Base-by-base conservation (phyloP, 2,888 invertebrate species). In the Phorcus lineatus region DNA sequence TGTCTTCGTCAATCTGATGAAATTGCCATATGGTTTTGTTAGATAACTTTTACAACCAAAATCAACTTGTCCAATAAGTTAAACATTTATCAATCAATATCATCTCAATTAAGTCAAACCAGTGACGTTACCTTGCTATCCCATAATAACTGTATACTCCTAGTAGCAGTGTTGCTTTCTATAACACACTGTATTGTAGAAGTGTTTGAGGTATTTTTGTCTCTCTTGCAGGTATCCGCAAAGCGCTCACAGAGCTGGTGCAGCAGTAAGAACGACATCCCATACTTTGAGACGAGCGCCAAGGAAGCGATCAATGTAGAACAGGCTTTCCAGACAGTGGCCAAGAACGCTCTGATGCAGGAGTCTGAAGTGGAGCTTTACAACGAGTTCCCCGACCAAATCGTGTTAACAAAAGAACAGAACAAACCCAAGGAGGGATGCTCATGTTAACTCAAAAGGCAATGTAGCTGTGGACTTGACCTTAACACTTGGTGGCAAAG, bases 291-390 rank as follows among this genome's bases (percentile, higher is more conserved):
- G 95, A 99, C 99, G 78, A 98, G 98, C 93, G 99, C 99, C 89
- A 99, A 99, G 94, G 99, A 99, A 93, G 99, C 98, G 82, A 96
- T 98, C 88, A 99, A 99, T 93, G 99, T 99, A 80, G 99, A 99
- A 94, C 96, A 98, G 94, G 99, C 99, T 88, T 99, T 99, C 95
- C 97, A 98, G 94, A 98, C 98, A 84, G 99, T 99, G 93, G 99
- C 99, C 81, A 96, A 98, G 92, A 98, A 98, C 94, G 99, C 99
- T 75, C 94, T 99, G 90, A 98, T 98, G 76, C 94, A 94, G 86
- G 95, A 95, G 87, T 93, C 94, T 19, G 97, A 97, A 94, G 97
- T 97, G 86, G 98, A 98, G 93, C 95, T 98, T 83, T 98, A 97
- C 94, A 98, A 98, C 94, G 98, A 99, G 94, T 99, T 99, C 93